A percentile compares a stretch with the other conserved stretches of the same genome.
Evolutionary conservation across 64 coral and sea anemone genomes (phyloP).

Genomic region (Stichodactyla mertensii): DNA sequence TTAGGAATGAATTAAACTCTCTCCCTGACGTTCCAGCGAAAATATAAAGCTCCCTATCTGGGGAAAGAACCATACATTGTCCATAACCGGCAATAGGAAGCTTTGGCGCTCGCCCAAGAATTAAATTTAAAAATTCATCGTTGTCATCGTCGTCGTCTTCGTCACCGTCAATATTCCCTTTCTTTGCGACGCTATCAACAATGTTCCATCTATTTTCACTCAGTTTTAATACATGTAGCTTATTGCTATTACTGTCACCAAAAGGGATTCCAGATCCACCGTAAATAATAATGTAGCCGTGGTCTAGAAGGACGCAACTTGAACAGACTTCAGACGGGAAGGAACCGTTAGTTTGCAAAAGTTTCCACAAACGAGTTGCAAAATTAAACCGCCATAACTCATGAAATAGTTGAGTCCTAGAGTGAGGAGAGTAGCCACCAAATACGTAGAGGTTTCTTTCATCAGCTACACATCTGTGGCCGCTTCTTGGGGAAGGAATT

Average conservation of each 20-base stretch:
- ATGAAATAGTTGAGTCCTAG: conserved; percentile 55
- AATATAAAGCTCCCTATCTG: conserved; percentile 71
- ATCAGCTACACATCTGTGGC: conserved; percentile 91
- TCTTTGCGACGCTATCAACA: conserved; percentile 31
- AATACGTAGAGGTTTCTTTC: conserved; percentile 78
- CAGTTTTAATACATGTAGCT: conserved; percentile 58
- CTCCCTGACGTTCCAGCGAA: conserved; percentile 92
- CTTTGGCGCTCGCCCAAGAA: neutral
- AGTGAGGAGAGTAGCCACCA: conserved; percentile 85
- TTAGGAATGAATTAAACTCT: conserved; percentile 67
- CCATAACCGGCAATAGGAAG: conserved; percentile 82
- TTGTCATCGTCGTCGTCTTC: conserved; percentile 38
- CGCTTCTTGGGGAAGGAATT: conserved; percentile 73
- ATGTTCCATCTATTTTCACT: conserved; percentile 55
- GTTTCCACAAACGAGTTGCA: conserved; percentile 51
- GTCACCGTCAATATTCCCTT: conserved; percentile 27
- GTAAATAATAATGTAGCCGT: conserved; percentile 74
- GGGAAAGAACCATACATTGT: conserved; percentile 79
- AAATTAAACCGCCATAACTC: conserved; percentile 93
- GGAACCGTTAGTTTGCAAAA: conserved; percentile 50
- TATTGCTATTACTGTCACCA: conserved; percentile 84
- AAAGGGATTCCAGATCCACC: conserved; percentile 93
- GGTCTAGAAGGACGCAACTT: conserved; percentile 64
- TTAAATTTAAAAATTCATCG: conserved; percentile 17
- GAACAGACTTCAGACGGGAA: conserved; percentile 79